A percentile compares a stretch with the other conserved stretches of the same genome.
Conservation (phyloP, 2,888 invertebrate genomes). For the Scaptomyza caliginosa region DNA sequence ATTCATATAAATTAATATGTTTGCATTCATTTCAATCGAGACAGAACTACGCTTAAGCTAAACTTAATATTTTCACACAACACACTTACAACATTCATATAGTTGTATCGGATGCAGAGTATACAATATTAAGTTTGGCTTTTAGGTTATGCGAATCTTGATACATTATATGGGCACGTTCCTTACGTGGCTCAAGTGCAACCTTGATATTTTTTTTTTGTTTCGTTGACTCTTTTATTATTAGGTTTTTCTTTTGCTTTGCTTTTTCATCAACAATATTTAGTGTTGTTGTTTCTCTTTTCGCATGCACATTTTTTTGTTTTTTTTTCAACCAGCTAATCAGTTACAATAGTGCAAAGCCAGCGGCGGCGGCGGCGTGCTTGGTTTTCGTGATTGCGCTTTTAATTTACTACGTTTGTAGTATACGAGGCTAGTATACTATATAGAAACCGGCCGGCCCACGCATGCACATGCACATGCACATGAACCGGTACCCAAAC, state of each 20-base stretch:
- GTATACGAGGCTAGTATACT: constrained; percentile 17
- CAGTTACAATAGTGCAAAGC: constrained; percentile 69
- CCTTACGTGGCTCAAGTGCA: constrained; percentile 60
- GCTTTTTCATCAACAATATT: constrained; percentile 73
- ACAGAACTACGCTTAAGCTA: background rate
- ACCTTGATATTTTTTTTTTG: constrained; percentile 76
- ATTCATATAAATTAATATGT: background rate
- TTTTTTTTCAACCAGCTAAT: constrained; percentile 65
- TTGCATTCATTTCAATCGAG: background rate
- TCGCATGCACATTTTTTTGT: constrained; percentile 55
- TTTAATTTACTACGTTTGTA: constrained; percentile 74
- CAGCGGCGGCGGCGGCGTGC: constrained; percentile 60
- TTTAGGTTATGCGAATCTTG: constrained; percentile 38
- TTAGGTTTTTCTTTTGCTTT: constrained; percentile 28
- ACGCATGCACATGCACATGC: constrained; percentile 70
- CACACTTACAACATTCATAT: background rate
- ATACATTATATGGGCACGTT: constrained; percentile 57
- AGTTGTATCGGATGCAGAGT: background rate
- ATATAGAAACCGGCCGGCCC: constrained; percentile 72
- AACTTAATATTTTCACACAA: no score
- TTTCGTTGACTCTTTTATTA: constrained; percentile 51
- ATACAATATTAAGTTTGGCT: background rate
- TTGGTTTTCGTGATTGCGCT: constrained; percentile 74
- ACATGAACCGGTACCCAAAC: constrained; percentile 49
- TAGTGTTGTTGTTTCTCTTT: constrained; percentile 38